Conservation (phyloP, 1,140 invertebrate species). For the Paracyclopina nana region DNA sequence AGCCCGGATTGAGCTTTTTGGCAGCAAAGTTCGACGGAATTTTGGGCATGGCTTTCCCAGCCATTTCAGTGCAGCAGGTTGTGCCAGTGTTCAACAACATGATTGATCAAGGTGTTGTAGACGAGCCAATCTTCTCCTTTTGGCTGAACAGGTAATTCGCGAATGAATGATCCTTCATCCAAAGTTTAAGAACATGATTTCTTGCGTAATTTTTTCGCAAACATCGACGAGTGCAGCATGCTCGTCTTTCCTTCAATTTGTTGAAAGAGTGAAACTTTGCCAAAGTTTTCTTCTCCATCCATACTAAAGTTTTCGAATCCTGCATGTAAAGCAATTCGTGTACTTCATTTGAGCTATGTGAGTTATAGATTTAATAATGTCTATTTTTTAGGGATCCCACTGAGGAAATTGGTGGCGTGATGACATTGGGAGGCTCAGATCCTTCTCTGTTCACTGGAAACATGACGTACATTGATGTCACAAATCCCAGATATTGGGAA, state of each 20-base stretch:
- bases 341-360: neutral
- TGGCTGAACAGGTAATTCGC: conserved; percentile 37
- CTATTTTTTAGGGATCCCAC: conserved; percentile 21
- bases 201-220: too few relatives aligned
- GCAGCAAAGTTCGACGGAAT: conserved; percentile 42
- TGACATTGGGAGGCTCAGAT: conserved; percentile 28
- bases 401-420: conserved; percentile 24
- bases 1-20: conserved; percentile 39
- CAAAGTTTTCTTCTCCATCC: too few relatives aligned
- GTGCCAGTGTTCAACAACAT: conserved; percentile 42
- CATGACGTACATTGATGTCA: conserved; percentile 20
- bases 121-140: conserved; percentile 40
- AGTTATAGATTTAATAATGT: neutral
- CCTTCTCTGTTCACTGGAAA: conserved; percentile 23
- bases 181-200: too few relatives aligned
- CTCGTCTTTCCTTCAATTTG: neutral
- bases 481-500: conserved; percentile 20
- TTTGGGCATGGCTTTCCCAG: conserved; percentile 34
- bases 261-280: neutral
- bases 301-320: too few relatives aligned
- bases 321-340: too few relatives aligned
- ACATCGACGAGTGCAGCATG: too few relatives aligned
- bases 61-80: conserved; percentile 30
- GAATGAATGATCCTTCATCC: conserved; percentile 3
- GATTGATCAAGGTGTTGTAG: conserved; percentile 33